phyloP scores from a whole-genome alignment of 2,888 invertebrate genomes.

The Automeris io region DNA sequence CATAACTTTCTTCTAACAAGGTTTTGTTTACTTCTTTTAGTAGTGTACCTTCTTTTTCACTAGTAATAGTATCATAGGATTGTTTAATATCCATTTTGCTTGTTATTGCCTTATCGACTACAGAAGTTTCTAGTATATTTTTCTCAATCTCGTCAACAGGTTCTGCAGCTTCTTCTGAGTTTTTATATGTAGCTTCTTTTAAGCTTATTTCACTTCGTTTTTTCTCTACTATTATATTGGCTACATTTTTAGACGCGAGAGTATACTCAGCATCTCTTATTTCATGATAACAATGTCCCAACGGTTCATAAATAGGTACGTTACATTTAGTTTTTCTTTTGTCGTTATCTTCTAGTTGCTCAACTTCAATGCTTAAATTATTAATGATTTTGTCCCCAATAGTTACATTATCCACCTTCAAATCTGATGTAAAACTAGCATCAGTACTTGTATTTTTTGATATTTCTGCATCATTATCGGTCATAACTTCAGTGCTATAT shows the following conservation, averaged over 20 bases:
- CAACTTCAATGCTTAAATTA: neutral
- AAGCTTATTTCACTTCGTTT: conserved; percentile 2
- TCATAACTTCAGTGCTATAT: neutral
- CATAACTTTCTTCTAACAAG: neutral
- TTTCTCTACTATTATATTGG: conserved; percentile 3
- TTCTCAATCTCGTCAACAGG: neutral
- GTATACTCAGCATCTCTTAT: conserved; percentile 36
- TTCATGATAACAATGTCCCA: conserved; percentile 35
- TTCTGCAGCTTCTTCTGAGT: conserved; percentile 9
- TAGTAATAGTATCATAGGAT: conserved; percentile 17
- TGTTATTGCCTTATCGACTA: neutral
- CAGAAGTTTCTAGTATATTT: neutral
- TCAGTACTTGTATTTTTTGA: neutral
- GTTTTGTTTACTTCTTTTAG: neutral
- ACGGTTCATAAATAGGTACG: conserved; percentile 20
- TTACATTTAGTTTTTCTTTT: conserved; percentile 1
- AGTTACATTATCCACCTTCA: neutral
- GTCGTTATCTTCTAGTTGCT: neutral
- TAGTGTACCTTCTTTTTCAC: conserved; percentile 12
- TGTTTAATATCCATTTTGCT: conserved; percentile 15
- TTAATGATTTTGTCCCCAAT: neutral
- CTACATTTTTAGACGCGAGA: conserved; percentile 15
- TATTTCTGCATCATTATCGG: no score
- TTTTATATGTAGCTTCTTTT: conserved; percentile 2
- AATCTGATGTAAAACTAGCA: neutral